Conservation (phyloP, 2,113 vertebrate species). For the Megaleporinus macrocephalus region DNA sequence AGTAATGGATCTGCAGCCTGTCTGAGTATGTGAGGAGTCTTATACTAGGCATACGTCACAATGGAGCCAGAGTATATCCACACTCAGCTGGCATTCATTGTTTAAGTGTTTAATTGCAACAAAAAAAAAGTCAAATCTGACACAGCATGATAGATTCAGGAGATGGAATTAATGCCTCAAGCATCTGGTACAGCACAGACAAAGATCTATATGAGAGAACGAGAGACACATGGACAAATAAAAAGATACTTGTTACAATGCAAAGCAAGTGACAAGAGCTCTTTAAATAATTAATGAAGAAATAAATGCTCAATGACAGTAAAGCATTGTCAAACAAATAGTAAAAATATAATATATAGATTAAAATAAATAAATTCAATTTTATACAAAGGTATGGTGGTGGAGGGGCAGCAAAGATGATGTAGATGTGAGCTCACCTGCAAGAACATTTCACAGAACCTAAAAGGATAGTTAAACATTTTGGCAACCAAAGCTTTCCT, state of each 20-base stretch:
- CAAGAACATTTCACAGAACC: constrained; percentile 59
- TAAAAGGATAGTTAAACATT: constrained; percentile 27
- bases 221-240: constrained; percentile 44
- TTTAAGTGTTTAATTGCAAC: constrained; percentile 69
- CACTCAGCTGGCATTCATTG: constrained; percentile 56
- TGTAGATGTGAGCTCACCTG: constrained; percentile 64
- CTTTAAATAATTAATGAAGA: constrained; percentile 81
- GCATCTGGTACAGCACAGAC: constrained; percentile 76
- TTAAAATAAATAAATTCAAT: constrained; percentile 81
- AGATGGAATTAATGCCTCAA: constrained; percentile 74
- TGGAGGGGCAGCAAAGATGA: constrained; percentile 53
- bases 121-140: constrained; percentile 65
- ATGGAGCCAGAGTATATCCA: constrained; percentile 43
- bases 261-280: constrained; percentile 75
- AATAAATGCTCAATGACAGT: constrained; percentile 78
- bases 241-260: constrained; percentile 73
- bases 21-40: background rate
- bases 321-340: constrained; percentile 78
- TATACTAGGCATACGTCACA: constrained; percentile 8
- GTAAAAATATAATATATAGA: constrained; percentile 78
- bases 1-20: background rate
- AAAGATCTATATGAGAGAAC: constrained; percentile 70
- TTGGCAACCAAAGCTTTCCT: constrained; percentile 13
- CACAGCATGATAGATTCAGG: constrained; percentile 74
- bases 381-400: constrained; percentile 62